Conservation (phyloP, 1,140 invertebrate genomes). For the Hyphantria cunea region DNA sequence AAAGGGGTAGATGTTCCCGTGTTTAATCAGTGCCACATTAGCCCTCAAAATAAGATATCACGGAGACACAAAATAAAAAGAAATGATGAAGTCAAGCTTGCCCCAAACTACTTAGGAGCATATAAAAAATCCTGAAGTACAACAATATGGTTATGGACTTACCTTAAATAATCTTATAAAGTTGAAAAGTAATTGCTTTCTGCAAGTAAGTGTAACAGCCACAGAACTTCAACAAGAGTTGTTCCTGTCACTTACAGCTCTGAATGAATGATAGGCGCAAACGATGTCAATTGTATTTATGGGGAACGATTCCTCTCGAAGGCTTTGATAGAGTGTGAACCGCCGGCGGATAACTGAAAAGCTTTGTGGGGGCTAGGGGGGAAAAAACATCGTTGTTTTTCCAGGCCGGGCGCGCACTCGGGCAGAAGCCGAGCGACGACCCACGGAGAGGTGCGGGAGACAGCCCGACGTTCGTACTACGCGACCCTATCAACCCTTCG, state of each 20-base stretch:
- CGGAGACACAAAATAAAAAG: no score
- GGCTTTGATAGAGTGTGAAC: constrained; percentile 7
- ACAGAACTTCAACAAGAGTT: not conserved
- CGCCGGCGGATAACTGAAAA: constrained; percentile 16
- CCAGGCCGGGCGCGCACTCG: constrained; percentile 30
- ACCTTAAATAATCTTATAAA: no score
- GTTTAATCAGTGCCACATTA: no score
- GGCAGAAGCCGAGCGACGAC: constrained; percentile 37
- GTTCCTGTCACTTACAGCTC: not conserved
- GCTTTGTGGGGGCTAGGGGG: constrained; percentile 36
- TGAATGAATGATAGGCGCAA: not conserved
- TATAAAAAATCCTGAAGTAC: no score
- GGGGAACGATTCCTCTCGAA: constrained; percentile 5
- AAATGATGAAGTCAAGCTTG: no score
- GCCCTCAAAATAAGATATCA: no score
- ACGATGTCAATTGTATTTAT: constrained; percentile 13
- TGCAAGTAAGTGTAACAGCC: no score
- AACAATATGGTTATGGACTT: no score
- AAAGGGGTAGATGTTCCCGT: no score
- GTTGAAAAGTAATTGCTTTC: no score
- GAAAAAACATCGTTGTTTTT: constrained; percentile 31
- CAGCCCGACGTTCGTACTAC: constrained; percentile 32
- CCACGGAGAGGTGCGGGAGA: constrained; percentile 41
- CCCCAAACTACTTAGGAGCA: no score
- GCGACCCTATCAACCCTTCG: constrained; percentile 28